Evolutionary conservation across 1,140 invertebrate species (phyloP), one percentile per base, ranked within the genome.

Genomic region (Aphelinus certus): DNA sequence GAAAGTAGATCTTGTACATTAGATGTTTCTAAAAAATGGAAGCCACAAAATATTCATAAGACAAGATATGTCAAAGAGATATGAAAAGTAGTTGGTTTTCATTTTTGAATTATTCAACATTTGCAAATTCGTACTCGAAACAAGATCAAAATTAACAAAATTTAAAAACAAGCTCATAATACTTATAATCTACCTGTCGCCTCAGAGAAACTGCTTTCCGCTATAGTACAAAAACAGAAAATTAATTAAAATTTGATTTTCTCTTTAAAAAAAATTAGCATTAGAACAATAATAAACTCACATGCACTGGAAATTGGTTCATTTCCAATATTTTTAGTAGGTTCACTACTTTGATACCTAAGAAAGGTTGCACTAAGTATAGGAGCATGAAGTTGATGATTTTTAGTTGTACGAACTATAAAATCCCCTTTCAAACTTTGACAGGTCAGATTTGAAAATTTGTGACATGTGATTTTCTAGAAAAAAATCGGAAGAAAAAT

Each of bases 401-500:
- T 49, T 10, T 68, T 45, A 10, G 1, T 5, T 45, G 45, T 45
- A 26, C 10, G 0, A 45, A 67, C 49, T 9, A 26, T 42, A 9
- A 67, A 48, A 48, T 71, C 58, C 6, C 26, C 67, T 6, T 3
- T 62, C 7, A 68, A 55, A 47, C 43, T 67, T 47, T 47, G 26
- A 53, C 57, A 72, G 10, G 43, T 47, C 7, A 68, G 0, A 57
- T 62, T 57, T 7, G 65, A 51, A 10, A 42, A 67, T 55, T 57
- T 67, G 9, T 49, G 43, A 26, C 55, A 71, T 57, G 51, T 67
- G 7, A 67, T 10, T 56, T 76, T 62, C 75, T 71, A 10, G 7
- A 4, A 65, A 69, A 55, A n/a, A 1, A 10, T 4, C 55, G 49
- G 10, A 46, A 47, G 42, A 10, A 43, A 3, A 55, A 60, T 6